Evolutionary conservation across 1,140 invertebrate species (phyloP).

Genomic region (Samia ricini): DNA sequence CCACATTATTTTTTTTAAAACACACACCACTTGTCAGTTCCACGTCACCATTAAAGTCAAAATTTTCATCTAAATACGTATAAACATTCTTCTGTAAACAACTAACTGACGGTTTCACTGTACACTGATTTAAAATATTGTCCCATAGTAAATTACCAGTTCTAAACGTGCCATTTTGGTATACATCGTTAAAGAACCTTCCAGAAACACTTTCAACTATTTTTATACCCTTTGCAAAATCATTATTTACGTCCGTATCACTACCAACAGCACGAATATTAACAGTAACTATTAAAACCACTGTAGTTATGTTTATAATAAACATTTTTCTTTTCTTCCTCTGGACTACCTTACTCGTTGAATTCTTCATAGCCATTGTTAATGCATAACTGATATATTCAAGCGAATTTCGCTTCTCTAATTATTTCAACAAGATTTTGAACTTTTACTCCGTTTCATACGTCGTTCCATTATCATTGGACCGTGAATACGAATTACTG

Average conservation of each 20-base stretch:
- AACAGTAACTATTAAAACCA: constrained; percentile 14
- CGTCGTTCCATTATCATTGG: constrained; percentile 38
- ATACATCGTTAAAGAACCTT: constrained; percentile 52
- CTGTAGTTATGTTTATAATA: neutral
- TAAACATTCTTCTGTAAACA: constrained; percentile 89
- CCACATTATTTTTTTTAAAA: constrained; percentile 82
- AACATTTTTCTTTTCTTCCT: neutral
- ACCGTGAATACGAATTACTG: constrained; percentile 11
- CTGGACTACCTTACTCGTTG: constrained; percentile 7
- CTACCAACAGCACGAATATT: constrained; percentile 9
- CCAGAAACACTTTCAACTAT: constrained; percentile 56
- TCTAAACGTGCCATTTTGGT: constrained; percentile 71
- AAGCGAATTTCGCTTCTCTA: neutral
- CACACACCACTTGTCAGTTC: constrained; percentile 84
- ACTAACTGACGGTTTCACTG: constrained; percentile 80
- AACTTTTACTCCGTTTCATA: neutral
- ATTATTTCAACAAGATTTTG: neutral
- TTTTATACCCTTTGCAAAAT: constrained; percentile 51
- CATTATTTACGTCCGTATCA: constrained; percentile 40
- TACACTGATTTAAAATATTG: constrained; percentile 84
- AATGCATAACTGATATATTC: constrained; percentile 53
- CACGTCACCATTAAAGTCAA: constrained; percentile 82
- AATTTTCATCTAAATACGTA: constrained; percentile 81
- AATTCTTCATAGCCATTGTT: constrained; percentile 41
- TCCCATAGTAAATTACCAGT: constrained; percentile 85